Percentiles rank a stretch among this genome's conserved stretches.
These are phyloP conservation scores for Penaeus monodon DNA, from an alignment of 2,888 invertebrate genomes.

Conservation along the genomic window DNA sequence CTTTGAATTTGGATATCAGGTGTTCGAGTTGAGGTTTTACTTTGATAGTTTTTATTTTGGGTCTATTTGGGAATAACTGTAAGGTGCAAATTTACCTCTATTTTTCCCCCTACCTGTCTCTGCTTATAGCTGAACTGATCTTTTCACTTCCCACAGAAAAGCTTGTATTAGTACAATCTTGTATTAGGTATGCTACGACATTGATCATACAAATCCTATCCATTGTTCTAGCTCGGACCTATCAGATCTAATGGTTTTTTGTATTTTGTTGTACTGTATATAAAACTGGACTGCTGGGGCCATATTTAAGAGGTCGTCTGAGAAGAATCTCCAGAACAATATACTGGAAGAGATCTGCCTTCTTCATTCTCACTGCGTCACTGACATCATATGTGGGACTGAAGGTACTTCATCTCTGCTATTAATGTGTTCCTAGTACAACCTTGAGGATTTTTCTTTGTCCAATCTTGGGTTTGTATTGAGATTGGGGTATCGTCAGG, in stretches of 20 bases:
- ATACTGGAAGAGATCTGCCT: neutral
- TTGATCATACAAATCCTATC: constrained; percentile 6
- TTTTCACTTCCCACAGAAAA: neutral
- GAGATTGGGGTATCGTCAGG: neutral
- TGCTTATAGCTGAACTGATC: neutral
- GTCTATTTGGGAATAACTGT: neutral
- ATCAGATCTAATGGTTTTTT: constrained; percentile 20
- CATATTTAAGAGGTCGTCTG: no score
- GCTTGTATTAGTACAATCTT: no score
- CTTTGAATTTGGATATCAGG: no score
- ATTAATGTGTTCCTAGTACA: neutral
- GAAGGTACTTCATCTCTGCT: neutral
- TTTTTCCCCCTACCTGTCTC: constrained; percentile 28
- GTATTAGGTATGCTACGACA: neutral
- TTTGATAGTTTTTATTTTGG: neutral
- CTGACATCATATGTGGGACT: constrained; percentile 4
- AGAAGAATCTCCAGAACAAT: constrained; percentile 3
- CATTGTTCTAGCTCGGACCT: constrained; percentile 13
- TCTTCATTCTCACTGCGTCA: neutral
- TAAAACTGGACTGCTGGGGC: neutral
- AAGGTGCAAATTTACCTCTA: neutral
- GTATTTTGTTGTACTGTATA: constrained; percentile 7
- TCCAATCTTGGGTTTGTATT: neutral
- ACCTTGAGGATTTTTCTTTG: neutral
- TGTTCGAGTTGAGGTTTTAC: no score